A percentile compares a stretch with the other conserved stretches of the same genome.
phyloP scores from a whole-genome alignment of 1,140 invertebrate species.

The Caerostris extrusa region DNA sequence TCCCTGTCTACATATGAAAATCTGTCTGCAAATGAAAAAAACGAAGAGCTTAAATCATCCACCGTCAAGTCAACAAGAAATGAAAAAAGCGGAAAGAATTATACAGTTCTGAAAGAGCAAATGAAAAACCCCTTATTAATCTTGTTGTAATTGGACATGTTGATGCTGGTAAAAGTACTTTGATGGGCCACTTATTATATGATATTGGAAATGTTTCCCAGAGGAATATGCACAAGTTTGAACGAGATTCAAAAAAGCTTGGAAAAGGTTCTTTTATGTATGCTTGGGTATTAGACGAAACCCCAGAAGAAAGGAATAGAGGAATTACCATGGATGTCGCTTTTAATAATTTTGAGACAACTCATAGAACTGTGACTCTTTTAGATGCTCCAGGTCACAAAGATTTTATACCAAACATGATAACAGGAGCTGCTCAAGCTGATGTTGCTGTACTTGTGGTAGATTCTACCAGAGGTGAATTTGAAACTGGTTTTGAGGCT shows the following conservation, averaged over 20 bases:
- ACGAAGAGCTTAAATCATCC: not conserved
- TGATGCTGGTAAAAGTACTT: conserved; percentile 98
- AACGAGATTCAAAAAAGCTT: conserved; percentile 97
- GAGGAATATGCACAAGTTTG: conserved; percentile 97
- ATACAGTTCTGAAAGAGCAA: conserved; percentile 33
- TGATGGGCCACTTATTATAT: conserved; percentile 97
- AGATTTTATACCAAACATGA: conserved; percentile 99
- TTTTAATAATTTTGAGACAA: conserved; percentile 95
- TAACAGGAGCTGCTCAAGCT: conserved; percentile 97
- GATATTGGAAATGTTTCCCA: conserved; percentile 93
- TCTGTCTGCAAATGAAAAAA: not conserved
- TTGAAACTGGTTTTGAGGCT: conserved; percentile 98
- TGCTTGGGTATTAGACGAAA: conserved; percentile 99
- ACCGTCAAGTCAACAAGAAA: not conserved
- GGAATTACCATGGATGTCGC: conserved; percentile 99
- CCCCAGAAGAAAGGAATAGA: conserved; percentile 93
- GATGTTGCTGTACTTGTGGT: conserved; percentile 98
- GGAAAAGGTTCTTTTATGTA: conserved; percentile 99
- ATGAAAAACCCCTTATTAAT: conserved; percentile 87
- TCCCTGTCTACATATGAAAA: not conserved
- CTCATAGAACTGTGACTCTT: conserved; percentile 91
- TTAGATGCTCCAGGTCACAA: conserved; percentile 98
- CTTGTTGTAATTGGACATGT: conserved; percentile 99
- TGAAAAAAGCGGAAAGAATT: conserved; percentile 52
- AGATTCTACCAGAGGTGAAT: conserved; percentile 96